Evolutionary conservation across 1,140 invertebrate species (phyloP).

Genomic region (Galleria mellonella): DNA sequence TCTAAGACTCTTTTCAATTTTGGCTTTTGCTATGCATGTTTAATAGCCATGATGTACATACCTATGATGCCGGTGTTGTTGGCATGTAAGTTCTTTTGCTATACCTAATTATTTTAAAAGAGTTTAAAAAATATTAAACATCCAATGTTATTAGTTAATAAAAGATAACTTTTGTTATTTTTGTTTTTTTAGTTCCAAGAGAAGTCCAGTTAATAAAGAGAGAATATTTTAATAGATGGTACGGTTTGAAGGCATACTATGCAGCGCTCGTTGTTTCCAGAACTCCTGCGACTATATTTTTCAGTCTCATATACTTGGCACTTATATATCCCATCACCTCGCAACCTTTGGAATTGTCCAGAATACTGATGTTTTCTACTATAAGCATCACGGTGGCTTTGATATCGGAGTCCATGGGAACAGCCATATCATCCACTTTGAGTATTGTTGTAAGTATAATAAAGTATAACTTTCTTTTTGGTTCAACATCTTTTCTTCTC

Average conservation of each 20-base stretch:
- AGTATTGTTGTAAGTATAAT: conserved; percentile 82
- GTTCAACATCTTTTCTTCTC: conserved; percentile 1
- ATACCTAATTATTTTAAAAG: too few species aligned
- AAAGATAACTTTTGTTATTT: neutral
- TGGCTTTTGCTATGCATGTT: conserved; percentile 85
- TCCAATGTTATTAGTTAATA: too few species aligned
- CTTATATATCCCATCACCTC: conserved; percentile 91
- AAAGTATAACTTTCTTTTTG: neutral
- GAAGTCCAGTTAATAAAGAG: conserved; percentile 91
- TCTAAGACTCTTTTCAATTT: conserved; percentile 89
- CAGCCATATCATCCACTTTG: conserved; percentile 81
- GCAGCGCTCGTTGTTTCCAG: conserved; percentile 86
- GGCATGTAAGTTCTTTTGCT: conserved; percentile 78
- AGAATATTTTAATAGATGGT: conserved; percentile 97
- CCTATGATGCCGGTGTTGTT: conserved; percentile 87
- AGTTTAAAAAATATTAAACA: too few species aligned
- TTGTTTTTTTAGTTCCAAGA: conserved; percentile 84
- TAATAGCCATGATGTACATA: conserved; percentile 85
- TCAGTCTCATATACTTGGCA: conserved; percentile 84
- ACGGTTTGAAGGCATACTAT: conserved; percentile 92
- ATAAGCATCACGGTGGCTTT: conserved; percentile 81
- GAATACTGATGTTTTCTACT: conserved; percentile 82
- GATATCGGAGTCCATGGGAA: conserved; percentile 84
- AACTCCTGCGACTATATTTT: conserved; percentile 81
- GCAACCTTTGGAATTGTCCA: conserved; percentile 86